Evolutionary conservation across 2,888 invertebrate genomes (phyloP).

Genomic region (Ligdia adustata): DNA sequence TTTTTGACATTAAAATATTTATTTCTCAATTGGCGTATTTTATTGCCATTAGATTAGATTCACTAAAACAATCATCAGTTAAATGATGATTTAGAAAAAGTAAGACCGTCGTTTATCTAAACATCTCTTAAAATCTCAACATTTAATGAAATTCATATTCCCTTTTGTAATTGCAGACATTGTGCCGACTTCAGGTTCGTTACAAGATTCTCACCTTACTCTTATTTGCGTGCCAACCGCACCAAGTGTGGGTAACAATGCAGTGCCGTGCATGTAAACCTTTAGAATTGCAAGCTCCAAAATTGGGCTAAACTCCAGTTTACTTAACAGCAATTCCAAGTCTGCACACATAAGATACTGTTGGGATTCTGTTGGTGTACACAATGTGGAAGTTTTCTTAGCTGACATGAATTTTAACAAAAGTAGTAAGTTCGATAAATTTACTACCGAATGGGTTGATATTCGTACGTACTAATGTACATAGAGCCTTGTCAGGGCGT

Average conservation of each 20-base stretch:
- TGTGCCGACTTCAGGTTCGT: constrained; percentile 1
- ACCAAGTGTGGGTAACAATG: constrained; percentile 44
- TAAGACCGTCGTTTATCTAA: no score
- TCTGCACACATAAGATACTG: constrained; percentile 47
- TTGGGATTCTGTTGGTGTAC: constrained; percentile 31
- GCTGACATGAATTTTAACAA: not conserved
- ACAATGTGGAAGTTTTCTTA: not conserved
- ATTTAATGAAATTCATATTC: not conserved
- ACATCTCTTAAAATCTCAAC: no score
- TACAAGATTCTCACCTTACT: constrained; percentile 20
- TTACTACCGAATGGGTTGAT: no score
- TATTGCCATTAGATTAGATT: no score
- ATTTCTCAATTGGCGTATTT: no score
- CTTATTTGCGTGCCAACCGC: constrained; percentile 22
- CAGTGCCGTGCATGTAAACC: constrained; percentile 52
- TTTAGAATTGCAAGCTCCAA: constrained; percentile 59
- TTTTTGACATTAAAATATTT: no score
- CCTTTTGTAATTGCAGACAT: constrained; percentile 1
- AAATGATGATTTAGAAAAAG: no score
- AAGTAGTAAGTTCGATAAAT: no score
- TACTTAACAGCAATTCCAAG: constrained; percentile 58
- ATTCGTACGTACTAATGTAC: no score
- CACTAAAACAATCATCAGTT: no score
- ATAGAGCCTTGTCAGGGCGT: no score
- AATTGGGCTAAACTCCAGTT: constrained; percentile 71